Evolutionary conservation across 2,797 vertebrate species (phyloP), one percentile per base, ranked within the genome.

Genomic region (Anguilla pacifica): DNA sequence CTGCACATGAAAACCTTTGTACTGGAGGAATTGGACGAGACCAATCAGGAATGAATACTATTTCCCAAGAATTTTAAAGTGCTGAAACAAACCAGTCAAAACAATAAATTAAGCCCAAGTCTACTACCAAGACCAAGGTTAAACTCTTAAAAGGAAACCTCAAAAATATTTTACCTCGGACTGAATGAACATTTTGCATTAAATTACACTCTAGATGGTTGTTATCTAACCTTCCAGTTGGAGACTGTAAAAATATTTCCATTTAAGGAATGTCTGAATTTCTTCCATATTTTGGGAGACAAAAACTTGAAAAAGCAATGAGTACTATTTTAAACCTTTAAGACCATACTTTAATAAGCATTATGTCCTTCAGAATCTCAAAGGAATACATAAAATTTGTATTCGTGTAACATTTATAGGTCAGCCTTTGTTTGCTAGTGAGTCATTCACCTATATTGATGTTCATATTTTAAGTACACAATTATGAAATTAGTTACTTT

Each of bases 181-280:
- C 92, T 90, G 89, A 92, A 92, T 90, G 83, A 90, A 91, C 90
- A 86, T 91, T 93, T 91, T 88, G 91, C 91, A 91, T 94, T 91
- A 93, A 93, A 94, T 95, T 95, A 94, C 94, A 93, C 91, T 92
- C 92, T 88, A 90, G 93, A 91, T 89, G 87, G 91, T 91, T 93
- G 93, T 93, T 94, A 94, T 94, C 91, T 90, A 92, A 95, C 92
- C 93, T 93, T 90, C 85, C 91, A 86, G 89, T 92, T 91, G 90
- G 91, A 92, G 90, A 91, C 92, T 93, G 91, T 91, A 92, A 93
- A 95, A 95, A 94, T 94, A 92, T 95, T 96, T 96, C 95, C 93
- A 95, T 96, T 95, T 93, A 94, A 93, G 92, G 93, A 91, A 92
- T 91, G 90, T 88, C 92, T 94, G 92, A 94, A 94, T 94, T 92